Base-by-base conservation (phyloP, 2,888 invertebrate species). In the Ellobium chinense region DNA sequence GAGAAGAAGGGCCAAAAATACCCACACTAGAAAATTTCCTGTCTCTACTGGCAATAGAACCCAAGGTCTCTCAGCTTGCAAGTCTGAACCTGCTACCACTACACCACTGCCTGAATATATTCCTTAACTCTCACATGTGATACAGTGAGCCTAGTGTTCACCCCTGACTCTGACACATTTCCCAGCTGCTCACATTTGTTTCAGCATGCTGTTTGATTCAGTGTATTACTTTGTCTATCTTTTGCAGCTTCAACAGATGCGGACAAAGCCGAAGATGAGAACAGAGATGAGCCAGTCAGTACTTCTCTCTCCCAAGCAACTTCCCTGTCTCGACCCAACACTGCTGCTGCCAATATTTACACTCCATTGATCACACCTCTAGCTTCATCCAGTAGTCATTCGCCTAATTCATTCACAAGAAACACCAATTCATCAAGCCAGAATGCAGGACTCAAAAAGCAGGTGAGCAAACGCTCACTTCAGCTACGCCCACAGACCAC, bases 351-450 rank as follows among this genome's bases (percentile, higher is more conserved):
- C 24, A 78, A 78, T 70, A 24, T 78, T 21, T 79, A 79, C 56
- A 79, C 72, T 18, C 78, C 78, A 24, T 56, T 79, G 18, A 46
- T 78, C 14, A 31, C 62, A 29, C 24, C 69, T n/a, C 24, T 70
- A n/a, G 70, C 46, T 18, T 29, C 27, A 9, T 2, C 34, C 14
- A 46, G 24, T 54, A 14, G 18, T 29, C 27, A 65, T 27, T 65
- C 36, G 21, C 24, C 56, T n/a, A 24, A 34, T 63, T 66, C 56
- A 39, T 34, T 66, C 0, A 39, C 34, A 39, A 54, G n/a, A 54
- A 37, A 36, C 54, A 66, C 76, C 21, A 46, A 7, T 9, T 31
- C 21, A 24, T 36, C 46, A 18, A 24, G 5, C 14, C 29, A 65
- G 14, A 65, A 46, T 75, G 46, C 24, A 2, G 27, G 14, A 1